Percentiles rank a stretch among this genome's conserved stretches.
Conservation (phyloP, 1,140 invertebrate genomes). For the Phymastichus coffea region DNA sequence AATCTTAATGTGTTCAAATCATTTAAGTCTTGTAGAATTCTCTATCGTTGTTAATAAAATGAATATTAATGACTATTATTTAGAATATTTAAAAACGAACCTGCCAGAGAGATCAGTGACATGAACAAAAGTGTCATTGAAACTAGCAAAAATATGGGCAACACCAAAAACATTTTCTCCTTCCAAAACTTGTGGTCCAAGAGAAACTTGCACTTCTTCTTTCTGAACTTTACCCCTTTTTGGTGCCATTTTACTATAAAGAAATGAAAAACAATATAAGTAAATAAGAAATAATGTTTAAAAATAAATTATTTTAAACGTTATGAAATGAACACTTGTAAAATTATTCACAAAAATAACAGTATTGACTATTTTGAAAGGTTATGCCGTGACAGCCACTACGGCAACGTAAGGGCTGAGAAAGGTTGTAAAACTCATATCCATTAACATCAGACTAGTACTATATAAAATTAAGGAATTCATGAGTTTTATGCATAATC, state of each 20-base stretch:
- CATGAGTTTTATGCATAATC: too few species aligned
- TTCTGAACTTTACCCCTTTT: conserved; percentile 96
- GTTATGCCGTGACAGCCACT: conserved; percentile 31
- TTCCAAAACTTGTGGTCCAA: conserved; percentile 96
- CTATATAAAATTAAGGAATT: too few species aligned
- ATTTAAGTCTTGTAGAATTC: too few species aligned
- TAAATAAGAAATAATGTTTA: not conserved
- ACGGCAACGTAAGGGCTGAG: not conserved
- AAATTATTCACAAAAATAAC: too few species aligned
- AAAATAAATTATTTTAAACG: conserved; percentile 8
- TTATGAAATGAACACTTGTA: too few species aligned
- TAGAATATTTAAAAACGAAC: conserved; percentile 59
- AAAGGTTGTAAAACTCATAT: conserved; percentile 27
- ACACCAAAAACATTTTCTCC: conserved; percentile 98
- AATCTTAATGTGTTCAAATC: too few species aligned
- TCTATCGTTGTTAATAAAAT: too few species aligned
- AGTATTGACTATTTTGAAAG: too few species aligned
- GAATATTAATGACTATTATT: too few species aligned
- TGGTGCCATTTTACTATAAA: conserved; percentile 78
- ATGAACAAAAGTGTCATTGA: conserved; percentile 99
- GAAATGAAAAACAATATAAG: not conserved
- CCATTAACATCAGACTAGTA: conserved; percentile 37
- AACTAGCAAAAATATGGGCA: conserved; percentile 98
- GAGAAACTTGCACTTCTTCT: conserved; percentile 93
- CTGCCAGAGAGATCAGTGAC: conserved; percentile 98